Evolutionary conservation across 2,888 invertebrate species (phyloP).

Genomic region (Blomia tropicalis): DNA sequence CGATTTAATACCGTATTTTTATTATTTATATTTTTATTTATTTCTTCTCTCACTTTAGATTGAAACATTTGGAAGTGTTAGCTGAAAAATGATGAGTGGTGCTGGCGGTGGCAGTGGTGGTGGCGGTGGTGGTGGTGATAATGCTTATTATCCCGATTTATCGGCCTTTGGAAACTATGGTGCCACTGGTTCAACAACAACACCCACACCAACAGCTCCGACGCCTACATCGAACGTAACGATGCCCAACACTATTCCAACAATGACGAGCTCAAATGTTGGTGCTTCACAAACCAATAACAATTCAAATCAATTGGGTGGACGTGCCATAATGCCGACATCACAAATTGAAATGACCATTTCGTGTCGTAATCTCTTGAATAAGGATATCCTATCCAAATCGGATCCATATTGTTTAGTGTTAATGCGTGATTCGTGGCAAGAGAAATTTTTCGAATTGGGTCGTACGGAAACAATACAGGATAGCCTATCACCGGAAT

Average conservation of each 20-base stretch:
- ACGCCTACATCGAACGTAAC: not conserved
- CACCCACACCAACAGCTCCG: not conserved
- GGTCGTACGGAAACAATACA: conserved; percentile 39
- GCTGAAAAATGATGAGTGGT: not conserved
- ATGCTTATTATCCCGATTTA: not conserved
- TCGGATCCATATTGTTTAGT: conserved; percentile 44
- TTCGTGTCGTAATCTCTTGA: conserved; percentile 38
- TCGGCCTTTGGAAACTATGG: not conserved
- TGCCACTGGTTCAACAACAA: not conserved
- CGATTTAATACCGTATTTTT: no score
- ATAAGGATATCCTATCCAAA: conserved; percentile 43
- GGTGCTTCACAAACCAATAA: not conserved
- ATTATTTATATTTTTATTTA: no score
- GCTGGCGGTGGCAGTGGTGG: not conserved
- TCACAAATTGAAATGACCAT: conserved; percentile 36
- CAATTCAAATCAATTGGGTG: conserved; percentile 9
- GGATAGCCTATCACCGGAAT: conserved; percentile 41
- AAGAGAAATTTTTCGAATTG: conserved; percentile 34
- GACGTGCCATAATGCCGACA: conserved; percentile 32
- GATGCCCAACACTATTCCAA: not conserved
- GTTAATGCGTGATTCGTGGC: conserved; percentile 34
- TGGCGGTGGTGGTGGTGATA: not conserved
- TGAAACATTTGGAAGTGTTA: no score
- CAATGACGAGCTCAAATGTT: not conserved
- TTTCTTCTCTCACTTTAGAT: no score